Evolutionary conservation across 2,113 vertebrate species (phyloP).

Genomic region (Tupaia chinensis): DNA sequence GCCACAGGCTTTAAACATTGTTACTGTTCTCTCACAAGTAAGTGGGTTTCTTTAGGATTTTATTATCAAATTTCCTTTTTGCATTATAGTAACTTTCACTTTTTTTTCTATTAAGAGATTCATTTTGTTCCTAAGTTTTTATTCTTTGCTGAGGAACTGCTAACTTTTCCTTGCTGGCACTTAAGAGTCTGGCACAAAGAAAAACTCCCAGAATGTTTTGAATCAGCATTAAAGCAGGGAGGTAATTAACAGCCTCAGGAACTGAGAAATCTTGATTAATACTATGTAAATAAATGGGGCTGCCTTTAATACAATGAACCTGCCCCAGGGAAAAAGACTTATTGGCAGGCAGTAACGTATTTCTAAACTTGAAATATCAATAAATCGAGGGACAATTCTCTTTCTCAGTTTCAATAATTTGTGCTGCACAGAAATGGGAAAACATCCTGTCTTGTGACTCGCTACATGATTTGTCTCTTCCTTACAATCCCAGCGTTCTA

Average conservation of each 20-base stretch:
- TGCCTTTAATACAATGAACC: constrained; percentile 63
- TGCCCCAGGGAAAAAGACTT: constrained; percentile 38
- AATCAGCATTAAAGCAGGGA: constrained; percentile 66
- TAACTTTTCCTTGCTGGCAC: constrained; percentile 40
- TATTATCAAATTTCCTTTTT: constrained; percentile 67
- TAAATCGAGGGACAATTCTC: constrained; percentile 35
- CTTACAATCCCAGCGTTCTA: neutral
- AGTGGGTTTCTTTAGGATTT: constrained; percentile 10
- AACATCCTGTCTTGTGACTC: constrained; percentile 34
- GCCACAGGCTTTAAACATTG: constrained; percentile 29
- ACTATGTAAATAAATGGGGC: constrained; percentile 59
- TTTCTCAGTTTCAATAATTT: constrained; percentile 49
- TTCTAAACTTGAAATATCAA: constrained; percentile 39
- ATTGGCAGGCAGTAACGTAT: constrained; percentile 49
- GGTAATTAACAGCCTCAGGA: constrained; percentile 56
- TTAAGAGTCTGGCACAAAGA: constrained; percentile 61
- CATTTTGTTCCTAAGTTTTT: constrained; percentile 54
- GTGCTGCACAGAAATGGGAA: neutral
- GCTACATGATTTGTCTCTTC: neutral
- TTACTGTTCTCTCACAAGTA: constrained; percentile 52
- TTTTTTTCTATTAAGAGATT: constrained; percentile 41
- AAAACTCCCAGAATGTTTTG: constrained; percentile 54
- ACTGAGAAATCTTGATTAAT: constrained; percentile 48
- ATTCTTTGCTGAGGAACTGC: constrained; percentile 28
- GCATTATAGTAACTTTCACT: constrained; percentile 8